Base-by-base conservation (phyloP, 2,113 vertebrate species). In the Triplophysa dalaica region DNA sequence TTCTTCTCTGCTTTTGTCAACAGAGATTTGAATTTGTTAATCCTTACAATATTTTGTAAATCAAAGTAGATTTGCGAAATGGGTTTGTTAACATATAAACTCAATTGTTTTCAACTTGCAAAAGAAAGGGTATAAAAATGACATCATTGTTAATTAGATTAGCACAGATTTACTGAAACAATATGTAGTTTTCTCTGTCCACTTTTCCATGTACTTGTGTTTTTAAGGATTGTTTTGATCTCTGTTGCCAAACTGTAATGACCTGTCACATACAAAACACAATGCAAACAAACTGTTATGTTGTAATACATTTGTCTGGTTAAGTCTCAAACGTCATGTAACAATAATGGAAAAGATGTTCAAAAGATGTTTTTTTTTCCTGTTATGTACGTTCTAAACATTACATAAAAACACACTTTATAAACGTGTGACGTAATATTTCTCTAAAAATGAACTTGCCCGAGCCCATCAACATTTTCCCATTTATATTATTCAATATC, bases 221-320 rank as follows among this genome's bases (percentile, higher is more conserved):
- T 8, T 58, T 45, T 45, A 0, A 8, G n/a, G 21, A 19, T 5
- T 70, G 4, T 58, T 60, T 58, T 60, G 1, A 43, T 4, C n/a
- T 74, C 14, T 74, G n/a, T 41, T 56, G 29, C 70, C 70, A 22
- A 73, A 60, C 6, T 73, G 70, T 73, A 60, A 73, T 22, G 21
- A 21, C 22, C 9, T 41, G 29, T 60, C 70, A 60, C 13, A 16
- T 21, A 13, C 16, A 69, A 29, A 43, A 72, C 54, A 58, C 6
- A 38, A 56, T 22, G 19, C 54, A 16, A 60, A 60, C 29, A n/a
- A 60, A 43, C 0, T 21, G 17, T 6, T 16, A 16, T n/a, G n/a
- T 60, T 74, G 70, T 60, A 16, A 22, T 41, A 29, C 54, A 41
- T 43, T n/a, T 68, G 54, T 60, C 54, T 14, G 14, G 19, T 58